Percentiles rank a stretch among this genome's conserved stretches.
phyloP scores from a whole-genome alignment of 2,888 invertebrate species.

The Athalia circularis region DNA sequence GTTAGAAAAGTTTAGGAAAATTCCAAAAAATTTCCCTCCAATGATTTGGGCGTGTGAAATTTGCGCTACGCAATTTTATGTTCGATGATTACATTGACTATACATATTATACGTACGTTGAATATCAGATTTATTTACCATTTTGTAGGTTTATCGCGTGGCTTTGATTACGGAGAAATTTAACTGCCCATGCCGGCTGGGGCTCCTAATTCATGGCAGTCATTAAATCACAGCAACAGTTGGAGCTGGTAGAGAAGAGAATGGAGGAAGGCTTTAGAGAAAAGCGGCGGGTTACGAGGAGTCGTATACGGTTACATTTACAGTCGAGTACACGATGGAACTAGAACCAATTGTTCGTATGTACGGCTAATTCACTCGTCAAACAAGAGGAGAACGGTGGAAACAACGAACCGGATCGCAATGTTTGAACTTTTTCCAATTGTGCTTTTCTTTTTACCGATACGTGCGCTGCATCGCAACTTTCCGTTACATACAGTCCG shows the following conservation, averaged over 20 bases:
- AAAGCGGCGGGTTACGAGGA: conserved; percentile 13
- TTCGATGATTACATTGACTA: no score
- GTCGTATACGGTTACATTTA: conserved; percentile 19
- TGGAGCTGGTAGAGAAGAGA: conserved; percentile 13
- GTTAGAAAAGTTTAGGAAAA: no score
- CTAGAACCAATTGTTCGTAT: conserved; percentile 43
- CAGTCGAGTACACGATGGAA: conserved; percentile 12
- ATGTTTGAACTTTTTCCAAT: conserved; percentile 42
- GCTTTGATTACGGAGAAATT: background rate
- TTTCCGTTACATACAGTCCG: conserved; percentile 21
- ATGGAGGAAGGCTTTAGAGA: conserved; percentile 1
- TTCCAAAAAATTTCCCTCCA: no score
- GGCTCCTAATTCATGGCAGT: conserved; percentile 10
- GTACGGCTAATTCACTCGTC: conserved; percentile 43
- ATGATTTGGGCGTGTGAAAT: no score
- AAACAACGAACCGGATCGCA: conserved; percentile 44
- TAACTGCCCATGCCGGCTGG: background rate
- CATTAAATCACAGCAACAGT: conserved; percentile 31
- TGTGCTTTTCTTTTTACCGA: conserved; percentile 18
- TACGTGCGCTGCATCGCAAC: conserved; percentile 34
- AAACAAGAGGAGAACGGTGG: conserved; percentile 41
- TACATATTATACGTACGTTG: no score
- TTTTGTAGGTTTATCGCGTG: background rate
- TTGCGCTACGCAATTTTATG: no score
- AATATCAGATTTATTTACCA: no score